phyloP scores from a whole-genome alignment of 2,113 vertebrate species.

The Rhadina sibilatrix region DNA sequence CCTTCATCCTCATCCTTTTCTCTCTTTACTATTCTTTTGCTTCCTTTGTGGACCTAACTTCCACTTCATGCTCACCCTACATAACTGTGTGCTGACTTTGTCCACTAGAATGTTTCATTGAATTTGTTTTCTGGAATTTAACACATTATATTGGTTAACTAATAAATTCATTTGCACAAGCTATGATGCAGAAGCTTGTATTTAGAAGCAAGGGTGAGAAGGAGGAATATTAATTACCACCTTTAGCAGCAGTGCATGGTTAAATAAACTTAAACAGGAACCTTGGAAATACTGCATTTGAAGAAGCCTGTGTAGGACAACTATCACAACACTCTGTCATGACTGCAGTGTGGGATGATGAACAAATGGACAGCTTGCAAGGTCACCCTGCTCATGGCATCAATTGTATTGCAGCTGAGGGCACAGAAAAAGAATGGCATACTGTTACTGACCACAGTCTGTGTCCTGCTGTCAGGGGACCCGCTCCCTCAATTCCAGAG shows the following conservation, averaged over 20 bases:
- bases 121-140: neutral
- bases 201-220: neutral
- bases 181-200: neutral
- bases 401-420: neutral
- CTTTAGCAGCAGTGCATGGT: neutral
- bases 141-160: neutral
- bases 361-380: neutral
- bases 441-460: neutral
- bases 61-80: neutral
- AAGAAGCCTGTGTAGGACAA: neutral
- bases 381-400: neutral
- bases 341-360: neutral
- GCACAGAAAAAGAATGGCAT: neutral
- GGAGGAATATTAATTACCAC: neutral
- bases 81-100: neutral
- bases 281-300: neutral
- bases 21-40: neutral
- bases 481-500: neutral
- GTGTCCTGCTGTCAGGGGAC: neutral
- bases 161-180: neutral
- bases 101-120: neutral
- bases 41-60: neutral
- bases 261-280: neutral
- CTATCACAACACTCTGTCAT: neutral
- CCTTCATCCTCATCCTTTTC: neutral